These are phyloP conservation scores for Dynastes hyllus DNA, from an alignment of 2,888 invertebrate genomes.

Conservation along the genomic window DNA sequence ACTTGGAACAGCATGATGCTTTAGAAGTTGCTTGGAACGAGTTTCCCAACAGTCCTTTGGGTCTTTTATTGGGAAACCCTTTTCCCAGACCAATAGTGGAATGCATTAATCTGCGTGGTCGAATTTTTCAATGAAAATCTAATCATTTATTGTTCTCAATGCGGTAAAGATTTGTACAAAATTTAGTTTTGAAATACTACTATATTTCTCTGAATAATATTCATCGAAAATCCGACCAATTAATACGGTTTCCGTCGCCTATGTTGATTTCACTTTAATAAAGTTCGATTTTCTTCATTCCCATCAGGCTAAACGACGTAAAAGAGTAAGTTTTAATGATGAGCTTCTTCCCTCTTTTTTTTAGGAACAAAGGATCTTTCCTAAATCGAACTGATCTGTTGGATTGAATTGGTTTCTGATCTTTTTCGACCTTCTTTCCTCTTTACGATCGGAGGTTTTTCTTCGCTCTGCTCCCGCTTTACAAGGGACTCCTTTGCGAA, in stretches of 20 bases:
- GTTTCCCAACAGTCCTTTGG: no score
- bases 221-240: not conserved
- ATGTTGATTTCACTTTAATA: constrained; percentile 32
- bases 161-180: no score
- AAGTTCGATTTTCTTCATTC: constrained; percentile 31
- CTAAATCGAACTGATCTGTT: constrained; percentile 42
- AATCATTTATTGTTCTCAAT: no score
- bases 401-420: constrained; percentile 40
- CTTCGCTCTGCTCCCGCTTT: not conserved
- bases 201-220: no score
- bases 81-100: no score
- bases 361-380: constrained; percentile 39
- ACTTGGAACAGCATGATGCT: no score
- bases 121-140: no score
- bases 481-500: constrained; percentile 26
- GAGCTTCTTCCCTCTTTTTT: constrained; percentile 32
- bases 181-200: no score
- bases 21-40: no score
- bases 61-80: no score
- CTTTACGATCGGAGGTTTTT: not conserved
- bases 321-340: constrained; percentile 42
- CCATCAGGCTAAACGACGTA: not conserved
- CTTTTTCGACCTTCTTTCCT: constrained; percentile 22
- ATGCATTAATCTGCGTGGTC: no score
- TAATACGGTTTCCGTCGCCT: not conserved